Evolutionary conservation across 2,797 vertebrate species (phyloP), one percentile per base, ranked within the genome.

Genomic region (Gephyroberyx darwinii): DNA sequence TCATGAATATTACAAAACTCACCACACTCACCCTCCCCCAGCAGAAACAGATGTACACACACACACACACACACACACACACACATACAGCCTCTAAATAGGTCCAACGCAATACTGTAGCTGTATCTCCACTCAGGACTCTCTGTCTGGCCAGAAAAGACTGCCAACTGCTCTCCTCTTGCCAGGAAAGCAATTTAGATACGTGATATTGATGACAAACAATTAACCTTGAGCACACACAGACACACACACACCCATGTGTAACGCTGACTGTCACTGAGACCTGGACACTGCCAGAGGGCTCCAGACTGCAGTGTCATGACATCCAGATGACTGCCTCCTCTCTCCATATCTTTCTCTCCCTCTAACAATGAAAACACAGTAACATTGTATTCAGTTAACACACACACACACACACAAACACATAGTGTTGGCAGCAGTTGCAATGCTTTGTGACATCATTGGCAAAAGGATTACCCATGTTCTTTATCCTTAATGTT

Each of bases 181-280:
- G 60, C 60, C 60, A 63, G 47, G 2, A 19, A 50, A 63, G 60
- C 60, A 9, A 63, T 63, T 63, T 63, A 50, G 60, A 35, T 63
- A 51, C 37, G 17, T 57, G 55, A 57, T 35, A 56, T 37, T 65
- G 52, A 41, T 65, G 51, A 9, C 5, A 26, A 54, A 65, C 63
- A 26, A n/a, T 54, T 31, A 54, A 65, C 63, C 50, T 65, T 51
- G 61, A 63, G 47, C 13, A 17, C 3, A 41, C 10, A 13, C 39
- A 41, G 7, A 43, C 59, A 48, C 59, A 62, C 26, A 56, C 22
- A 54, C 30, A 35, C 26, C 8, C 30, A 14, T 33, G 8, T 17
- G 33, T 39, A 22, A 20, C 16, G 2, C 56, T 39, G 33, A 16
- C 14, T 62, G 45, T 48, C 26, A 47, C 16, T 26, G 45, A n/a